Percentiles rank a stretch among this genome's conserved stretches.
These are phyloP conservation scores for Volucella inanis DNA, from an alignment of 2,888 invertebrate genomes.

Conservation along the genomic window DNA sequence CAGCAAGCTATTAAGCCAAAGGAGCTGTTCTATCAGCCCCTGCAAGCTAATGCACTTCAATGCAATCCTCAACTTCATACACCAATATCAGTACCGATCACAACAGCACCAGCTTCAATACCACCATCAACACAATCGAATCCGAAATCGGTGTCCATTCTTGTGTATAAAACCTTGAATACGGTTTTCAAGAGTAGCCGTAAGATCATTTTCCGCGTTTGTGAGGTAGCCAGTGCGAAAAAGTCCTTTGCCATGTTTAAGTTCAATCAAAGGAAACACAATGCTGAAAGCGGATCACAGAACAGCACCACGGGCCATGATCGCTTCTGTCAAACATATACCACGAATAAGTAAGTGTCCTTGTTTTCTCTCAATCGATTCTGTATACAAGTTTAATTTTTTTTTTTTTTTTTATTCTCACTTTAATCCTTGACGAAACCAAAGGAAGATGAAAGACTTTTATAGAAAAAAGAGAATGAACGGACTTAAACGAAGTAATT, in stretches of 20 bases:
- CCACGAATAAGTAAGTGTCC: slow-evolving; percentile 82
- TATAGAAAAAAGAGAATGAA: slow-evolving; percentile 83
- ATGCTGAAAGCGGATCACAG: slow-evolving; percentile 83
- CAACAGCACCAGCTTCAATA: slow-evolving; percentile 73
- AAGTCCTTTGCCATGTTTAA: slow-evolving; percentile 88
- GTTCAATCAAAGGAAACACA: slow-evolving; percentile 83
- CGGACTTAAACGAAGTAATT: slow-evolving; percentile 87
- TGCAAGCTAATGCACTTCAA: slow-evolving; percentile 68
- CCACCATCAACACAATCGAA: slow-evolving; percentile 77
- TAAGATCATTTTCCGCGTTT: slow-evolving; percentile 83
- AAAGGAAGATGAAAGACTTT: slow-evolving; percentile 83
- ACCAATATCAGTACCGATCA: slow-evolving; percentile 64
- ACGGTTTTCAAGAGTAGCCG: slow-evolving; percentile 83
- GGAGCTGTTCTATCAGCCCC: slow-evolving; percentile 74
- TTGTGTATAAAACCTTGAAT: slow-evolving; percentile 83
- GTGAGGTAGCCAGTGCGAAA: slow-evolving; percentile 83
- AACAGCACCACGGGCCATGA: slow-evolving; percentile 92
- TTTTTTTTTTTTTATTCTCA: background rate
- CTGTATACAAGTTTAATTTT: background rate
- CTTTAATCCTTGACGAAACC: slow-evolving; percentile 8
- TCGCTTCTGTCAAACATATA: slow-evolving; percentile 89
- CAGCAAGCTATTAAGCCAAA: slow-evolving; percentile 63
- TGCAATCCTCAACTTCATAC: slow-evolving; percentile 64
- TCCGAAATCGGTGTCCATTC: slow-evolving; percentile 82
- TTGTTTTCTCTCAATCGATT: slow-evolving; percentile 24